Evolutionary conservation across 2,888 invertebrate species (phyloP).

Genomic region (Helicoverpa assulta): DNA sequence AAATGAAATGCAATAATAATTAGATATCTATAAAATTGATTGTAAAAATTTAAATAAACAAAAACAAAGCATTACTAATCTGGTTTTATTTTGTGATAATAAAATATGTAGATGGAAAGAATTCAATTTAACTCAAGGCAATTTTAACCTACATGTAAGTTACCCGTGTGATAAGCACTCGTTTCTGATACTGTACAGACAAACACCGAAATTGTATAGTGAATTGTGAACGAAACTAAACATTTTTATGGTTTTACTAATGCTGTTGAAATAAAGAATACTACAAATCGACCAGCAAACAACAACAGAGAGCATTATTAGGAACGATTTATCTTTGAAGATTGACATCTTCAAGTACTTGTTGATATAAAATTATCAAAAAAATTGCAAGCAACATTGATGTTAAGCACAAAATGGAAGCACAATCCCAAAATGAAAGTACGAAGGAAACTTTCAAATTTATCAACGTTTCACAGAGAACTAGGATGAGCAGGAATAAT

Average conservation of each 20-base stretch:
- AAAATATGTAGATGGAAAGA: background rate
- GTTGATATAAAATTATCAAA: background rate
- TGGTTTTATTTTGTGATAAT: constrained; percentile 38
- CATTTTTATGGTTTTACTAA: background rate
- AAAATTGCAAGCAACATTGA: constrained; percentile 28
- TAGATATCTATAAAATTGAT: constrained; percentile 49
- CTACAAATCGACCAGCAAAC: background rate
- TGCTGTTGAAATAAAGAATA: constrained; percentile 15
- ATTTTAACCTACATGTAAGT: background rate
- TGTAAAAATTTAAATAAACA: constrained; percentile 58
- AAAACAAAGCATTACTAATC: constrained; percentile 50
- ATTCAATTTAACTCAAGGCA: background rate
- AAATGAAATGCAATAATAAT: constrained; percentile 54
- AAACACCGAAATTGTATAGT: background rate
- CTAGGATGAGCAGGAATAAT: constrained; percentile 36
- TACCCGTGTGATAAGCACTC: background rate
- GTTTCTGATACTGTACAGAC: background rate
- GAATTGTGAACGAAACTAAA: background rate
- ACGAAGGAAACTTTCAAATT: constrained; percentile 30
- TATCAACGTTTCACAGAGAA: constrained; percentile 16
- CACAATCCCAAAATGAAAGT: constrained; percentile 33
- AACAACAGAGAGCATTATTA: background rate
- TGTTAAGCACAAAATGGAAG: constrained; percentile 51
- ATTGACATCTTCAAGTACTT: background rate
- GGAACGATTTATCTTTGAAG: background rate